Base-by-base conservation (phyloP, 53 echinoderm and acorn worm species). In the Glandiceps talaboti region DNA sequence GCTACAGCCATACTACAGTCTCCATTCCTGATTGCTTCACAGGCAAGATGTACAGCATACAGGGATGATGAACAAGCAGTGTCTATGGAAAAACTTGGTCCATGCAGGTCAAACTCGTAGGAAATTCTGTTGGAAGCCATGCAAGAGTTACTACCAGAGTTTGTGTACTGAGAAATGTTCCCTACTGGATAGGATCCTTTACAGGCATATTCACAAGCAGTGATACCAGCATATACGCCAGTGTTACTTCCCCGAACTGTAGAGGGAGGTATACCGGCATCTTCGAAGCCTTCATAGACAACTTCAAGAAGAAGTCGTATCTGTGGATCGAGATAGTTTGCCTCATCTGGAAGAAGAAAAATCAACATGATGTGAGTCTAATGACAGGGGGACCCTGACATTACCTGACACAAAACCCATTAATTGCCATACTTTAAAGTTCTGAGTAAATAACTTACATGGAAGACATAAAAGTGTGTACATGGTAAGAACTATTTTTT, bases 161-260 rank as follows among this genome's bases (percentile, higher is more conserved):
- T 97, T 33, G 99, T 93, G 83, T 99, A 99, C 79, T 99, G 99
- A 80, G 91, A 93, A 81, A 99, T 89, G 84, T 99, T 97, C 73
- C 90, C 93, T 31, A 89, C 91, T 0, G 99, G 94, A 88, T 91
- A 91, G 31, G 89, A 87, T 26, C 90, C 45, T 0, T 91, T 86
- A 30, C 91, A 86, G 0, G 93, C 99, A 74, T 97, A 97, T 76
- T 97, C 99, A 79, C 89, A 87, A 77, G 99, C 93, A 0, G 99
- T 97, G 25, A 97, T 88, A 26, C 99, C 99, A 45, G 89, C 81
- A 79, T 91, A 97, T 29, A 97, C 97, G 25, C 97, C 97, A 1
- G 97, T 97, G 81, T 93, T 93, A 1, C 93, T 85, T 0, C 97
- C 97, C 33, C 93, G 82, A n/a, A 86, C 85, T 1, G 87, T 74